Conservation (phyloP, 2,797 vertebrate species). For the Fratercula arctica region DNA sequence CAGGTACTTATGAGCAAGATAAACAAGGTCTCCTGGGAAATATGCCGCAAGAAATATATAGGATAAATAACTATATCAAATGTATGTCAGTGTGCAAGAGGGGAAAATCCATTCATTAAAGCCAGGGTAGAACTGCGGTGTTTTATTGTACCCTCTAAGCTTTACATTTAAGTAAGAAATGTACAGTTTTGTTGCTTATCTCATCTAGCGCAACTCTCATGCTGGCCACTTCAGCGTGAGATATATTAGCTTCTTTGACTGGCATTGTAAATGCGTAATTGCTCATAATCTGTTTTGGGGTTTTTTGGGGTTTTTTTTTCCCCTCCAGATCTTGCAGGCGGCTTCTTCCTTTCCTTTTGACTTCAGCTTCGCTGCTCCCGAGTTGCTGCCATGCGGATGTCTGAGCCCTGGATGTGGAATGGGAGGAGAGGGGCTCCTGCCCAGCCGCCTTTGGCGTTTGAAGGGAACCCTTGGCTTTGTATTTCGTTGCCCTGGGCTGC, state of each 20-base stretch:
- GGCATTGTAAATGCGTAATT: constrained; percentile 44
- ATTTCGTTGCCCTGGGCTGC: not conserved
- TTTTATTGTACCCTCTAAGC: constrained; percentile 70
- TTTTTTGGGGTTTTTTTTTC: not conserved
- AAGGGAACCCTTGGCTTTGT: not conserved
- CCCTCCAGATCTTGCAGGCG: not conserved
- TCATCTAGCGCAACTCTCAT: constrained; percentile 48
- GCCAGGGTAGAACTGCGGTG: constrained; percentile 36
- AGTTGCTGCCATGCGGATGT: not conserved
- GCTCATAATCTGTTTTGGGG: constrained; percentile 5
- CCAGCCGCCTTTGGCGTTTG: not conserved
- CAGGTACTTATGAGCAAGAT: constrained; percentile 53
- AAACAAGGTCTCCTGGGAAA: constrained; percentile 69
- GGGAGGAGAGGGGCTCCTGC: not conserved
- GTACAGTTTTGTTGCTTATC: constrained; percentile 64
- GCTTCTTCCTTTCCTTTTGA: not conserved
- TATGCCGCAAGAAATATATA: constrained; percentile 70
- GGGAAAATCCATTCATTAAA: constrained; percentile 72
- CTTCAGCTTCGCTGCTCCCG: not conserved
- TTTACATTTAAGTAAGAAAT: constrained; percentile 73
- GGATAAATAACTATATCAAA: constrained; percentile 74
- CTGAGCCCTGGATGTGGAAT: not conserved
- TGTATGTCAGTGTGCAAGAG: constrained; percentile 59
- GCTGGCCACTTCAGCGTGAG: constrained; percentile 54
- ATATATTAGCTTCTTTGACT: constrained; percentile 60